A percentile compares a stretch with the other conserved stretches of the same genome.
Evolutionary conservation across 53 echinoderm and acorn worm genomes (phyloP).

Genomic region (Crossaster papposus): DNA sequence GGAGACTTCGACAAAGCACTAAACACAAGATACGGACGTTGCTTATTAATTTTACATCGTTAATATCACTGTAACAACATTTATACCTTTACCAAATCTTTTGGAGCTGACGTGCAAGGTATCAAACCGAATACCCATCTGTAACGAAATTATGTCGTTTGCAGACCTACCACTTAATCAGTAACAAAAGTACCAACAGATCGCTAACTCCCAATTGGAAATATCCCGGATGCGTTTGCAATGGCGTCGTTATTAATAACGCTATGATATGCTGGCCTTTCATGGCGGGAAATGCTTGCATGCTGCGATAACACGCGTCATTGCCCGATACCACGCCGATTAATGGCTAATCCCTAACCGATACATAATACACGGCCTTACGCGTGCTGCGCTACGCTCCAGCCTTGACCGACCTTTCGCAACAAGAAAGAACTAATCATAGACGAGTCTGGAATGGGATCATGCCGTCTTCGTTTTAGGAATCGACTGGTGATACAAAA

Average conservation of each 20-base stretch:
- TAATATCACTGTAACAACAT: too few relatives aligned
- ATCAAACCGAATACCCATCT: not conserved
- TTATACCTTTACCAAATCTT: not conserved
- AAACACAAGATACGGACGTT: too few relatives aligned
- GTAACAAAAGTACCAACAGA: not conserved
- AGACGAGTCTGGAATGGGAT: not conserved
- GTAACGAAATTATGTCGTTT: not conserved
- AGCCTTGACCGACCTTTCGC: constrained; percentile 26
- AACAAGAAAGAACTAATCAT: not conserved
- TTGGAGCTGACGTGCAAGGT: not conserved
- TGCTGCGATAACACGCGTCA: constrained; percentile 9
- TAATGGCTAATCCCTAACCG: not conserved
- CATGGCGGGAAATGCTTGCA: constrained; percentile 16
- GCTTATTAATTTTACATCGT: too few relatives aligned
- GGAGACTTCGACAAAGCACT: too few relatives aligned
- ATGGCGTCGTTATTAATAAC: not conserved
- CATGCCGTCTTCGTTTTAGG: constrained; percentile 24
- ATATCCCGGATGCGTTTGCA: not conserved
- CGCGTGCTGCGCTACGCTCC: not conserved
- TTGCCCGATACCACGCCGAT: constrained; percentile 14
- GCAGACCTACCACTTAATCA: not conserved
- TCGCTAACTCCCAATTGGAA: not conserved
- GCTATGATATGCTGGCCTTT: not conserved
- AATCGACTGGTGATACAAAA: constrained; percentile 6
- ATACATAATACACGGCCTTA: not conserved